Evolutionary conservation across 2,113 vertebrate species (phyloP).

Genomic region (Heptranchias perlo): DNA sequence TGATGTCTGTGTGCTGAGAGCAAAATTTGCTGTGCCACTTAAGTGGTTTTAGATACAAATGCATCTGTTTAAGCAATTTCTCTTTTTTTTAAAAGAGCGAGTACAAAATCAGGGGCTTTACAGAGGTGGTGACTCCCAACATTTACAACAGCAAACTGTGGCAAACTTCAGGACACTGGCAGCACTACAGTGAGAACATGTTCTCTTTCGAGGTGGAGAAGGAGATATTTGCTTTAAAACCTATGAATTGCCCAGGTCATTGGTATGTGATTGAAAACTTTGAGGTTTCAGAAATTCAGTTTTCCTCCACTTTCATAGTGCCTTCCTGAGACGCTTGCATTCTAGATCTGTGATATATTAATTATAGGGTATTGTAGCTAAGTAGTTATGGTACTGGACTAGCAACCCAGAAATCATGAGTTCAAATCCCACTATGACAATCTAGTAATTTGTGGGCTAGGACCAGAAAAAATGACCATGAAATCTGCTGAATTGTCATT

Average conservation of each 20-base stretch:
- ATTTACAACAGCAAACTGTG: conserved; percentile 95
- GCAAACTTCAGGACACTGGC: conserved; percentile 96
- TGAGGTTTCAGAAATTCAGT: background rate
- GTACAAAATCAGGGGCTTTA: conserved; percentile 87
- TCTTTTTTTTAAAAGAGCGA: conserved; percentile 64
- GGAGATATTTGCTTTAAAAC: conserved; percentile 89
- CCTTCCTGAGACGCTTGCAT: background rate
- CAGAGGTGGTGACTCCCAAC: conserved; percentile 93
- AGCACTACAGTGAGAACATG: conserved; percentile 98
- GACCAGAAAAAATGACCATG: background rate
- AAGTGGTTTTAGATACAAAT: too few species aligned
- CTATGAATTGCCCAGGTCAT: conserved; percentile 98
- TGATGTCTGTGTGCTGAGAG: background rate
- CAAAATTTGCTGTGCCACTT: background rate
- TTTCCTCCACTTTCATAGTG: background rate
- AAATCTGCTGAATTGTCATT: background rate
- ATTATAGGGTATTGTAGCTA: background rate
- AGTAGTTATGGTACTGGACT: background rate
- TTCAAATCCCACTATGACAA: background rate
- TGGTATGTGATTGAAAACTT: conserved; percentile 64
- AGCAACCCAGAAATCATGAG: background rate
- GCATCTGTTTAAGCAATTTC: background rate
- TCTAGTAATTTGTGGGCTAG: background rate
- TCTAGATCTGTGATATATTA: background rate
- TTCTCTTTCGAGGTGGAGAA: conserved; percentile 96